Evolutionary conservation across 2,113 vertebrate species (phyloP).

Genomic region (Porphyrio hochstetteri): DNA sequence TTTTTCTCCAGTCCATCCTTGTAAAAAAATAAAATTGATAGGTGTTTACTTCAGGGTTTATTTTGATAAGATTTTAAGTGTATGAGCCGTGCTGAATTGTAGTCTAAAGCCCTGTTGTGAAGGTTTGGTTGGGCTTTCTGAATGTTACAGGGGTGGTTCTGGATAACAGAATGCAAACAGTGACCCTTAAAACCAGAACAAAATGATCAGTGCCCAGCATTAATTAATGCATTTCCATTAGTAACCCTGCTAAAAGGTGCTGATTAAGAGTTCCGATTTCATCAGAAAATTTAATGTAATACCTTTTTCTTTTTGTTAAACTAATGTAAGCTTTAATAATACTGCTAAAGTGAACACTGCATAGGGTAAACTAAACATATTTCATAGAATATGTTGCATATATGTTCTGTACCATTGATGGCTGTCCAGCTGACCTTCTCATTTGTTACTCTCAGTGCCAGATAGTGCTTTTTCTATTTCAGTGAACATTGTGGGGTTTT

Average conservation of each 20-base stretch:
- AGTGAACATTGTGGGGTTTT: neutral
- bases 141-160: neutral
- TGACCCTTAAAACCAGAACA: neutral
- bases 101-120: neutral
- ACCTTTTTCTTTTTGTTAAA: conserved; percentile 44
- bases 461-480: conserved; percentile 11
- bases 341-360: conserved; percentile 1
- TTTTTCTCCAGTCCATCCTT: neutral
- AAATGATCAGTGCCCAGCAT: conserved; percentile 20
- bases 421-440: conserved; percentile 32
- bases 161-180: conserved; percentile 7
- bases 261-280: conserved; percentile 53
- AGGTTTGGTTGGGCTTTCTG: neutral
- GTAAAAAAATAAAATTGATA: neutral
- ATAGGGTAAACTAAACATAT: neutral
- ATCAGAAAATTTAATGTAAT: conserved; percentile 53
- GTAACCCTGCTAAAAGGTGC: conserved; percentile 14
- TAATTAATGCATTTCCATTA: conserved; percentile 56
- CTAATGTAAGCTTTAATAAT: conserved; percentile 10
- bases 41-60: neutral
- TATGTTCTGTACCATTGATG: neutral
- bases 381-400: neutral
- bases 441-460: conserved; percentile 6
- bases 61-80: neutral
- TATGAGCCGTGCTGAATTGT: neutral